A percentile compares a stretch with the other conserved stretches of the same genome.
These are phyloP conservation scores for Buphagus erythrorhynchus DNA, from an alignment of 2,797 vertebrate species.

Conservation along the genomic window DNA sequence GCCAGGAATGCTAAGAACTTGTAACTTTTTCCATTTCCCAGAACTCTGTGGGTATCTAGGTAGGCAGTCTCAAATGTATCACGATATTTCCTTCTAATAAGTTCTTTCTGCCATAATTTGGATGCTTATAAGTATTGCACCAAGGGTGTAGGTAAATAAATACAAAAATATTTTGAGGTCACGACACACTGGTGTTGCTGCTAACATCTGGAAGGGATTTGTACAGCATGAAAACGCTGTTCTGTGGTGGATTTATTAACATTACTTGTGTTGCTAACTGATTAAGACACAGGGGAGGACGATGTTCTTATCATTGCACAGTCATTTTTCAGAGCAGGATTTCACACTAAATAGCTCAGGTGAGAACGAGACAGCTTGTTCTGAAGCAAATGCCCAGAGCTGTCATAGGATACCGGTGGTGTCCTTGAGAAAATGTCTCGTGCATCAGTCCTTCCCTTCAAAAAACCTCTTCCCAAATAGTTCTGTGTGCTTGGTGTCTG, in stretches of 20 bases:
- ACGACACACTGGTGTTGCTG: neutral
- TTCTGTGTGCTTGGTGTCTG: neutral
- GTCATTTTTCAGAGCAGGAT: conserved; percentile 29
- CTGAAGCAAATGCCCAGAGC: conserved; percentile 22
- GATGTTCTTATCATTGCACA: neutral
- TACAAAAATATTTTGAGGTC: neutral
- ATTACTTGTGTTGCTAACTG: neutral
- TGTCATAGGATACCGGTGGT: neutral
- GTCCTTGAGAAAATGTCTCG: conserved; percentile 41
- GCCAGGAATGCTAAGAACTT: neutral
- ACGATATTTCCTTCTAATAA: neutral
- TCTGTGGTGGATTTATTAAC: neutral
- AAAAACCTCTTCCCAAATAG: neutral
- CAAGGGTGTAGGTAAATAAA: neutral
- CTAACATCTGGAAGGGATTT: conserved; percentile 1
- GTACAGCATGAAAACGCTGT: neutral
- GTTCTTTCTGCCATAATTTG: neutral
- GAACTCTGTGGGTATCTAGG: neutral
- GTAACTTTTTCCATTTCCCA: neutral
- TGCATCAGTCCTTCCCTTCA: neutral
- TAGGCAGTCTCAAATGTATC: neutral
- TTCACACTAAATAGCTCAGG: conserved; percentile 14
- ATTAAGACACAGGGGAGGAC: conserved; percentile 25
- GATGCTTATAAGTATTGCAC: neutral
- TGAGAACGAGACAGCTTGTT: neutral